These are phyloP conservation scores for Dromaius novaehollandiae DNA, from an alignment of 2,113 vertebrate species.

Conservation along the genomic window DNA sequence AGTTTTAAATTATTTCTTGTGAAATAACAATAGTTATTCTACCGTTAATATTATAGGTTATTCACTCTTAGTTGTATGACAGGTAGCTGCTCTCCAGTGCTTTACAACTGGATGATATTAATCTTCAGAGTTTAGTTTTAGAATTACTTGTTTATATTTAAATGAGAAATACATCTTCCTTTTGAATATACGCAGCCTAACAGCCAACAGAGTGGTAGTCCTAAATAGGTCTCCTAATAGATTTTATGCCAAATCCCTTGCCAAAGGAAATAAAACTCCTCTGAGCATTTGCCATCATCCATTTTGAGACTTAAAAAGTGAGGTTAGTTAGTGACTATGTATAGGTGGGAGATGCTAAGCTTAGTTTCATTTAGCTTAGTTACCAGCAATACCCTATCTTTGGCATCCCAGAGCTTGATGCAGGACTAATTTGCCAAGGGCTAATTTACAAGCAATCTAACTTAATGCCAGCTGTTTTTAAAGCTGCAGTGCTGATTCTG, in stretches of 20 bases:
- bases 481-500: no score
- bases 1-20: neutral
- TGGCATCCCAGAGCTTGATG: no score
- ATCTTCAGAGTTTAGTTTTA: neutral
- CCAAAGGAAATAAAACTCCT: no score
- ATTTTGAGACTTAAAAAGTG: no score
- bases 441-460: no score
- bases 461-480: no score
- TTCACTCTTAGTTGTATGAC: neutral
- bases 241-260: neutral
- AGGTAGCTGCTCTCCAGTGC: neutral
- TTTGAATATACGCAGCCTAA: neutral
- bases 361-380: no score
- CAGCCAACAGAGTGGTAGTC: neutral
- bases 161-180: neutral
- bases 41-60: neutral
- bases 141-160: neutral
- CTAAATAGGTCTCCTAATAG: neutral
- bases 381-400: no score
- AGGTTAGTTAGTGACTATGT: no score
- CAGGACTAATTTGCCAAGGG: no score
- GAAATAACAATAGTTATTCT: neutral
- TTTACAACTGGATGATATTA: neutral
- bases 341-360: no score
- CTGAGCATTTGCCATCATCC: no score